Evolutionary conservation across 2,797 vertebrate genomes (phyloP), one percentile per base, ranked within the genome.

Genomic region (Dicrostonyx torquatus): DNA sequence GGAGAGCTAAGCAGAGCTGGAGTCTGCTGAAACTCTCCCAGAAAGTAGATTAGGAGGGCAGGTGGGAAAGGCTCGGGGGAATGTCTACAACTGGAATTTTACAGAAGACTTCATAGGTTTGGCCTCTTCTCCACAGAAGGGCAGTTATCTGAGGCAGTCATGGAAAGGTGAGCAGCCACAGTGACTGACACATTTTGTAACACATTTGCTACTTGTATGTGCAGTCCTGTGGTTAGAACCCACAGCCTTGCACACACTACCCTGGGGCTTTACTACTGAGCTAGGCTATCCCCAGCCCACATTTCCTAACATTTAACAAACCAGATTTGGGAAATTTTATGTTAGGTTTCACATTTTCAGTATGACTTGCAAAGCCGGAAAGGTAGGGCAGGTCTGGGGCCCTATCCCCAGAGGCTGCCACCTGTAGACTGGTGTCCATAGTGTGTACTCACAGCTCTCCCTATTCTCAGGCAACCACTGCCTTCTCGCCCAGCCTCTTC

Each of bases 31-130:
- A 31, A 85, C 18, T 83, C 31, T 87, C 84, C n/a, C 37, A 90
- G 85, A 91, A 94, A 90, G 11, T 29, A 92, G 66, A 66, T 77
- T 85, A 72, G 83, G 58, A 87, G 37, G 62, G 87, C 68, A 93
- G 91, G 48, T 75, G 34, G 15, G 64, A 34, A 73, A 93, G 53
- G 37, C 26, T 64, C 60, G 43, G 64, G 68, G 70, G 8, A 78
- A 50, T 14, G 50, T 50, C 43, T 29, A 31, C 93, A n/a, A 73
- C 15, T 72, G 77, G 31, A 70, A 76, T 26, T 34, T 91, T 77
- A 58, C 31, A 26, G 18, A 53, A 87, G 20, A 86, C 31, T 58
- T 73, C 22, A 20, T 2, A 14, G 58, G 43, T 70, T 80, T 93
- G 53, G 45, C 4, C 29, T 78, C 58, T 62, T 40, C 29, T 34